Percentiles rank a stretch among this genome's conserved stretches.
Conservation (phyloP, 2,797 vertebrate species). For the Hippopotamyrus pictus region DNA sequence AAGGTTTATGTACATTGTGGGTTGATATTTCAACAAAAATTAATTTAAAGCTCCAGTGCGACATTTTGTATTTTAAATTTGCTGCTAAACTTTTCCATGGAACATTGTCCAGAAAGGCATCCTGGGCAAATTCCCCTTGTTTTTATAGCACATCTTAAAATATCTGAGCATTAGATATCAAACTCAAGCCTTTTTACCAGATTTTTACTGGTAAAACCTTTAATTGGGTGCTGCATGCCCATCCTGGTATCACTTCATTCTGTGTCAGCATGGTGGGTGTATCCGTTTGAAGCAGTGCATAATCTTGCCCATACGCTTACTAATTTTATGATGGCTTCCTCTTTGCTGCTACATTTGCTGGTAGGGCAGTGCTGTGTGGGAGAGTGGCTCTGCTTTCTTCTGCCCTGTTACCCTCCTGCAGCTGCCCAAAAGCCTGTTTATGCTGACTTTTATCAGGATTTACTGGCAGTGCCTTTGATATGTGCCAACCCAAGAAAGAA, state of each 20-base stretch:
- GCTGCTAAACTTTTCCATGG: neutral
- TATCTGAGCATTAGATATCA: neutral
- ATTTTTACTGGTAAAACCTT: neutral
- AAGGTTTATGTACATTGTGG: neutral
- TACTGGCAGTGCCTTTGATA: conserved; percentile 13
- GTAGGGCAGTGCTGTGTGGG: neutral
- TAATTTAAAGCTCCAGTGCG: neutral
- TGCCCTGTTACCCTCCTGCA: neutral
- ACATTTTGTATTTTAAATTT: neutral
- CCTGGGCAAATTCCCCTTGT: neutral
- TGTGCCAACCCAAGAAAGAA: neutral
- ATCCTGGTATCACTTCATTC: neutral
- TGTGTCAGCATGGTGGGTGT: neutral
- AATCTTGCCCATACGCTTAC: neutral
- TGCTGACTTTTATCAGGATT: conserved; percentile 6
- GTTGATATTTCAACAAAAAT: neutral
- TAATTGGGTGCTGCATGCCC: neutral
- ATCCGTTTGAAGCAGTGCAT: neutral
- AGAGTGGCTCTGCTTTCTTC: neutral
- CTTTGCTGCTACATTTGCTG: neutral
- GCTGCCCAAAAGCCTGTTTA: conserved; percentile 9
- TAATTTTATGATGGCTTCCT: neutral
- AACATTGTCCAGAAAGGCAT: neutral
- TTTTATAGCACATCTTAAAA: neutral
- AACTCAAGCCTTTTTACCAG: neutral